These are phyloP conservation scores for Chymomyza amoena DNA, from an alignment of 2,888 invertebrate genomes.

Conservation along the genomic window DNA sequence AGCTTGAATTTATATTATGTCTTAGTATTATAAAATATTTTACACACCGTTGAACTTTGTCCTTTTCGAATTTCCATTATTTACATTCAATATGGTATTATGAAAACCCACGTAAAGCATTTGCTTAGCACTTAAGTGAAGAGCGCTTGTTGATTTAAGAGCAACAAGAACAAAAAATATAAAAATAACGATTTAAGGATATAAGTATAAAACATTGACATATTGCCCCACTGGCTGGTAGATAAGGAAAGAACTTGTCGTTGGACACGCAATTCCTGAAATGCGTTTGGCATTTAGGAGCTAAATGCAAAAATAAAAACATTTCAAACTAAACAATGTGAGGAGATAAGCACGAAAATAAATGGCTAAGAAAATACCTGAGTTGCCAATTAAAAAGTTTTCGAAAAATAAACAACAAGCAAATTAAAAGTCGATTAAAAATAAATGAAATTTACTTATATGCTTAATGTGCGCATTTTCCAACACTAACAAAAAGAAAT, in stretches of 20 bases:
- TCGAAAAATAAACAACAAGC: slow-evolving; percentile 52
- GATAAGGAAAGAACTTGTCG: neutral
- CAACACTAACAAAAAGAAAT: neutral
- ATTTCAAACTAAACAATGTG: slow-evolving; percentile 13
- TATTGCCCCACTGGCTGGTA: slow-evolving; percentile 55
- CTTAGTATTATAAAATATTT: slow-evolving; percentile 10
- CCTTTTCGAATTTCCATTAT: slow-evolving; percentile 20
- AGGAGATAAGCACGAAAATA: too few species aligned
- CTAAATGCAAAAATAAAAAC: slow-evolving; percentile 60
- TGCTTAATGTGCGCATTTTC: slow-evolving; percentile 1
- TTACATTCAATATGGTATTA: slow-evolving; percentile 51
- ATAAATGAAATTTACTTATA: slow-evolving; percentile 65
- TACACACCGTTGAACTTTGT: slow-evolving; percentile 27
- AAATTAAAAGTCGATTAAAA: slow-evolving; percentile 71
- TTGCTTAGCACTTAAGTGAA: slow-evolving; percentile 16
- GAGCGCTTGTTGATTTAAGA: slow-evolving; percentile 13
- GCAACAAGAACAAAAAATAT: neutral
- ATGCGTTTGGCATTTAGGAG: slow-evolving; percentile 63
- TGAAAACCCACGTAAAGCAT: neutral
- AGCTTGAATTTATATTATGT: too few species aligned
- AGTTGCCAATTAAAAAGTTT: slow-evolving; percentile 60
- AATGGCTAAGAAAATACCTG: slow-evolving; percentile 38
- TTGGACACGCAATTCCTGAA: slow-evolving; percentile 12
- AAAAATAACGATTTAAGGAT: neutral
- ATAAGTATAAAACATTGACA: slow-evolving; percentile 30